These are phyloP conservation scores for Scrobipalpa atriplicella DNA, from an alignment of 2,888 invertebrate genomes.

Conservation along the genomic window DNA sequence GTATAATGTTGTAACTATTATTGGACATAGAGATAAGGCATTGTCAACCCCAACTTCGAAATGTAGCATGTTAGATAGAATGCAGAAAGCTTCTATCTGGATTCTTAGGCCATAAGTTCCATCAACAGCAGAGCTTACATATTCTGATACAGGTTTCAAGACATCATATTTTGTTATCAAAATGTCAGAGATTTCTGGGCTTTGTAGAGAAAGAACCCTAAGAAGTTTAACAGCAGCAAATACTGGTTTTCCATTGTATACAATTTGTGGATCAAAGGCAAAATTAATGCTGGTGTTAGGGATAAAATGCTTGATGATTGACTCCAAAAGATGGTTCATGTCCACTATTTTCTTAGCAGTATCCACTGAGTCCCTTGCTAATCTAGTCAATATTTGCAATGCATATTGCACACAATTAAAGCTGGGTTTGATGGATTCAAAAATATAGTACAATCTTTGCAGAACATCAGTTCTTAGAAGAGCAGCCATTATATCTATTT, in stretches of 20 bases:
- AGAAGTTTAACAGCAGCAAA: conserved; percentile 88
- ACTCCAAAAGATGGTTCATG: conserved; percentile 85
- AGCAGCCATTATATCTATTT: conserved; percentile 90
- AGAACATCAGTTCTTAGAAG: conserved; percentile 89
- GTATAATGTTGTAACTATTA: conserved; percentile 80
- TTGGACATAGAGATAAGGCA: conserved; percentile 75
- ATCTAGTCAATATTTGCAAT: conserved; percentile 89
- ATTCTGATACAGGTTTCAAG: conserved; percentile 78
- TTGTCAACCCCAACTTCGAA: conserved; percentile 77
- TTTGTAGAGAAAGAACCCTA: conserved; percentile 86
- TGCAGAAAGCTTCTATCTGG: conserved; percentile 85
- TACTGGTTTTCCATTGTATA: conserved; percentile 86
- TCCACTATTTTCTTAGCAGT: conserved; percentile 84
- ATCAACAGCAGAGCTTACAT: conserved; percentile 78
- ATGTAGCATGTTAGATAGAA: conserved; percentile 80
- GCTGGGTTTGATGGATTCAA: conserved; percentile 86
- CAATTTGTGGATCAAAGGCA: conserved; percentile 66
- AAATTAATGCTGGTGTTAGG: conserved; percentile 70
- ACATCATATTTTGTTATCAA: conserved; percentile 81
- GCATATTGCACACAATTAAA: conserved; percentile 88
- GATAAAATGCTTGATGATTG: conserved; percentile 83
- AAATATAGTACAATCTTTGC: conserved; percentile 88
- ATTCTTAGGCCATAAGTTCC: conserved; percentile 79
- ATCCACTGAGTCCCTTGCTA: conserved; percentile 89
- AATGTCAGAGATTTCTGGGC: conserved; percentile 74